Evolutionary conservation across 2,797 vertebrate genomes (phyloP), one percentile per base, ranked within the genome.

Genomic region (Periparus ater): DNA sequence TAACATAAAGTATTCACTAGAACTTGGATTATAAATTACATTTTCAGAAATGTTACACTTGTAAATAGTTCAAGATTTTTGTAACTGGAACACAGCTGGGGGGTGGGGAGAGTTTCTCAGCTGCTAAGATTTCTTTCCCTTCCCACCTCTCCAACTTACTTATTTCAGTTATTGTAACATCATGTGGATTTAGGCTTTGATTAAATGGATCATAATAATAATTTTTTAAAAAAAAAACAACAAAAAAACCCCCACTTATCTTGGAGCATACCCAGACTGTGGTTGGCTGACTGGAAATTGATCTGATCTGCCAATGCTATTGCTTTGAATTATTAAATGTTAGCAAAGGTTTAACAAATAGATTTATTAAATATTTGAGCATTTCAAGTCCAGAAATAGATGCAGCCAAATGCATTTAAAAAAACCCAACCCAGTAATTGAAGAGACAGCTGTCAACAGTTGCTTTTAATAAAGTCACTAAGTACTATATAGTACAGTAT

Each of bases 371-470:
- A 92, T 90, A 86, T 94, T 91, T 88, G 94, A 94, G 54, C 65
- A 93, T 96, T 97, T 94, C 40, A 92, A 88, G 70, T 95, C 91
- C 95, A 96, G 93, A 92, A 96, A 79, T 68, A 91, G 86, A 95
- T 94, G 76, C 19, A 58, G 87, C 81, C 70, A 91, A 88, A 81
- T 91, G 74, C 86, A 85, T 85, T 85, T 36, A 4, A 91, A 89
- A 89, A 91, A 91, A 26, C 16, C 17, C 34, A 61, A 57, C 80
- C 30, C 91, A 95, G 74, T 96, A 96, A 95, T 80, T 93, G 82
- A 97, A 95, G 95, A 97, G 91, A 95, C 95, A 94, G 89, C 91
- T 96, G 92, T 93, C 95, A 96, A 95, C 97, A 97, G 96, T 98
- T 98, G 96, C 97, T 98, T 97, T 96, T 97, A 85, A 96, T 97